Percentiles rank a stretch among this genome's conserved stretches.
phyloP scores from a whole-genome alignment of 2,113 vertebrate genomes.

The Corynorhinus townsendii region DNA sequence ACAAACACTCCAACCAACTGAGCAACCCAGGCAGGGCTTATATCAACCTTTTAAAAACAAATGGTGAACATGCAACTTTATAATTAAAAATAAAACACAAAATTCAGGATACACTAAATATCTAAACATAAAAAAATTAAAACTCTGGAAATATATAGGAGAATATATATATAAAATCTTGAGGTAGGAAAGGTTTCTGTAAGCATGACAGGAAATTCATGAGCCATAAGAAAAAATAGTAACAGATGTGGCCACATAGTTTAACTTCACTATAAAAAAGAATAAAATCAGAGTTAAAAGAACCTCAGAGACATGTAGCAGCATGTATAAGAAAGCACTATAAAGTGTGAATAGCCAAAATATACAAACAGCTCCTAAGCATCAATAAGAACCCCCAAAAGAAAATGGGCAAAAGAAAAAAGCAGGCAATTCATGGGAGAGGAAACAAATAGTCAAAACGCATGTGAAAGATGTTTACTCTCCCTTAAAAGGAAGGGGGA shows the following conservation, averaged over 20 bases:
- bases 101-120: background rate
- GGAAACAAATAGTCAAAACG: background rate
- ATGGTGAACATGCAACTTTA: background rate
- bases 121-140: background rate
- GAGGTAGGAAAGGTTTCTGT: background rate
- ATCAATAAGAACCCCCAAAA: background rate
- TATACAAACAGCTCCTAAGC: background rate
- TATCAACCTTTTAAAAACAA: background rate
- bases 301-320: background rate
- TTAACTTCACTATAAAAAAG: background rate
- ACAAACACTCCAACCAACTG: too few relatives aligned
- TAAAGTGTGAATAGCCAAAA: background rate
- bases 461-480: background rate
- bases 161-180: background rate
- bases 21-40: background rate
- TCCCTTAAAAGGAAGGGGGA: background rate
- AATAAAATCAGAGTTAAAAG: background rate
- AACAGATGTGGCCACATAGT: background rate
- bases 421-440: background rate
- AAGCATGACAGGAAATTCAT: background rate
- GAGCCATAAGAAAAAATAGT: background rate
- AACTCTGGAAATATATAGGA: background rate
- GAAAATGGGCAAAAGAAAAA: background rate
- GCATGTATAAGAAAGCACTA: background rate
- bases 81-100: background rate